Evolutionary conservation across 1,140 invertebrate species (phyloP), one percentile per base, ranked within the genome.

Genomic region (Heliconius hewitsoni): DNA sequence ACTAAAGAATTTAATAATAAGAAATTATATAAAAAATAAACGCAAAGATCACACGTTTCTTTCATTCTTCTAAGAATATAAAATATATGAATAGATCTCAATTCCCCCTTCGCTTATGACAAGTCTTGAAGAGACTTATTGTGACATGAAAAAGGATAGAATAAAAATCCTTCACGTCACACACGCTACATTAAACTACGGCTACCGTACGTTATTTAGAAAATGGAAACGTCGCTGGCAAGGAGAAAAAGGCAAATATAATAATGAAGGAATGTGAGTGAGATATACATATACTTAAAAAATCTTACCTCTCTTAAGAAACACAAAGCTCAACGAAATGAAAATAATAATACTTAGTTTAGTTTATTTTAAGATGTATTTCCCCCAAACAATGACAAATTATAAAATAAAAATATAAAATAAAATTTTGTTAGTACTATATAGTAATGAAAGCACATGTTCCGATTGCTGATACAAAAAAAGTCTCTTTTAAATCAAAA

Each of bases 111-210:
- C 80, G 57, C 71, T 78, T 73, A 52, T 52, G 80, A 77, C 76
- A 77, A 60, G 74, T 73, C 70, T 81, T 76, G 70, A 75, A 76
- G 73, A 72, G 74, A 81, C 60, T 75, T 78, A 76, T 74, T 57
- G 60, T 72, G 75, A 81, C 80, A 76, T 57, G 73, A 70, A 74
- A 39, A 75, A 71, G 60, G 80, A 78, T 78, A 76, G 70, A 42
- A 79, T 79, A 76, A 79, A 77, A 79, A 79, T 79, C 78, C 78
- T 34, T 71, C 78, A 75, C 74, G 78, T 76, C 78, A 79, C 78
- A 79, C 57, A 79, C 78, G 78, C 78, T 52, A 52, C 73, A 76
- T 79, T 71, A 76, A 52, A 72, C 66, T 76, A 74, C 74, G 70
- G 71, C 52, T 70, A 52, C 50, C 50, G 50, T 52, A 52, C 60